A percentile compares a stretch with the other conserved stretches of the same genome.
These are phyloP conservation scores for Columba janthina DNA, from an alignment of 2,113 vertebrate species.

Conservation along the genomic window DNA sequence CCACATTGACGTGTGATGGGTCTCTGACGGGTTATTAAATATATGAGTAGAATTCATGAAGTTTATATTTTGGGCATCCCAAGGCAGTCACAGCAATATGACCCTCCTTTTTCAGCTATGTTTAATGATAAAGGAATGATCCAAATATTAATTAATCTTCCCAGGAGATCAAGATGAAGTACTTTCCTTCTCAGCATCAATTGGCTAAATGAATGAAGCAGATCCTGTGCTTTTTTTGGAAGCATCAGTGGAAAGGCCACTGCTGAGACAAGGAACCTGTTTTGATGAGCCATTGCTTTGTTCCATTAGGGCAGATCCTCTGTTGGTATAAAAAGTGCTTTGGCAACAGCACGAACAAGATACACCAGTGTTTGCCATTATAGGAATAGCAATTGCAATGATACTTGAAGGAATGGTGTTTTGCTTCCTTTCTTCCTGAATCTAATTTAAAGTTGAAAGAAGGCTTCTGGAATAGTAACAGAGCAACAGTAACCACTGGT, in stretches of 20 bases:
- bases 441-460: conserved; percentile 49
- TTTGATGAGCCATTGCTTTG: conserved; percentile 21
- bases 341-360: conserved; percentile 17
- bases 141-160: neutral
- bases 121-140: neutral
- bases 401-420: conserved; percentile 16
- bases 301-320: conserved; percentile 14
- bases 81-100: neutral
- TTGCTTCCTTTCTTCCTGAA: conserved; percentile 39
- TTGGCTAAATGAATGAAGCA: neutral
- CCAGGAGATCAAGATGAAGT: neutral
- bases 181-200: neutral
- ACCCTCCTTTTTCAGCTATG: neutral
- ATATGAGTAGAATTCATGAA: neutral
- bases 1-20: neutral
- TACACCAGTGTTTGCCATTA: neutral
- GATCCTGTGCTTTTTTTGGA: neutral
- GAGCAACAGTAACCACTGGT: conserved; percentile 21
- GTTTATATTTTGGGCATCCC: neutral
- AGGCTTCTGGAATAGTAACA: conserved; percentile 33
- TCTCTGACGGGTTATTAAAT: conserved; percentile 1
- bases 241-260: neutral
- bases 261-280: neutral
- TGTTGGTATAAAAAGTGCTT: neutral
- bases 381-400: conserved; percentile 2